Evolutionary conservation across 1,140 invertebrate species (phyloP), one percentile per base, ranked within the genome.

Genomic region (Drosophila athabasca): DNA sequence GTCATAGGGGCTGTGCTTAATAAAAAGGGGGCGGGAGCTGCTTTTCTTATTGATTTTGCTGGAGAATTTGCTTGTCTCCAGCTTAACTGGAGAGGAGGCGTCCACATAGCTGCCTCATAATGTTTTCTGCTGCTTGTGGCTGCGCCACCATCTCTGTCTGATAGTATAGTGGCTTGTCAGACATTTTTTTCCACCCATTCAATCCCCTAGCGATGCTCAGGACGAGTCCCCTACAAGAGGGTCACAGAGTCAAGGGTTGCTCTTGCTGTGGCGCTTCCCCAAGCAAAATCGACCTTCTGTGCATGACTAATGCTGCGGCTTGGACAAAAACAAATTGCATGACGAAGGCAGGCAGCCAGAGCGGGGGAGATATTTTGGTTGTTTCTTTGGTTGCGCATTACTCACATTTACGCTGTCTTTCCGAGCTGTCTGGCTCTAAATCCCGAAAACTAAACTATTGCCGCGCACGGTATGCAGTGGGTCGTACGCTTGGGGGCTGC

Each of bases 271-370:
- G 54, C 77, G 74, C 72, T 55, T 50, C 57, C 15, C 26, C 31
- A 9, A 61, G 52, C 43, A 69, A 52, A 69, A 76, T 45, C 55
- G 59, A 79, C 78, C 64, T 50, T 69, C 60, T 49, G 44, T 39
- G 69, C 54, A 82, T 82, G 79, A 82, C 79, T 82, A 82, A 82
- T 81, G 75, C 59, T 24, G 59, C 39, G 58, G 46, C 60, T 81
- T 65, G 77, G 68, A 70, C 62, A 74, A 83, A 73, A 81, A 83
- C 74, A 83, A 81, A 78, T 50, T 58, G 74, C 62, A 73, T 70
- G 71, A 70, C 59, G 62, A 52, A 74, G 39, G 41, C 24, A 46
- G 51, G 35, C 13, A 29, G 29, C 41, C 31, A 43, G 26, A 13
- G 50, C 44, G 44, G 55, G 46, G 39, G 57, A 39, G 35, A 13